A percentile compares a stretch with the other conserved stretches of the same genome.
Conservation (phyloP, 2,113 vertebrate species). For the Lucifuga dentata region DNA sequence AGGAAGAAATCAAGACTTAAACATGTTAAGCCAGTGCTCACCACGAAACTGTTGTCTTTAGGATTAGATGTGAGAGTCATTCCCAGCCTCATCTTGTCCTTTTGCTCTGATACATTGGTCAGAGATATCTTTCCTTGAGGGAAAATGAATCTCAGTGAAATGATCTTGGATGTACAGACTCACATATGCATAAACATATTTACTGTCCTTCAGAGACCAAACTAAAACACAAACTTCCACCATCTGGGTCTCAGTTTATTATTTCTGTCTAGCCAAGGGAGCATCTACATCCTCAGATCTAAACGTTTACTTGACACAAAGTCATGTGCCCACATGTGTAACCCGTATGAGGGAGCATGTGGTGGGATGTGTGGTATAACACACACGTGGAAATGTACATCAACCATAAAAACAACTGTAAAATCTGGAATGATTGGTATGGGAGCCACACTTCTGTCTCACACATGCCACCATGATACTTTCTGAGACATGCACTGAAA, state of each 20-base stretch:
- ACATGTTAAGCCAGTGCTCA: constrained; percentile 73
- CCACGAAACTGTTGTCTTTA: constrained; percentile 96
- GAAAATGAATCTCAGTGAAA: constrained; percentile 60
- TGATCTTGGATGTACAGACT: constrained; percentile 24
- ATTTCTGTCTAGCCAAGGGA: constrained; percentile 62
- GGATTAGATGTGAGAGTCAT: constrained; percentile 94
- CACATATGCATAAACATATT: constrained; percentile 24
- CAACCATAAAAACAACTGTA: constrained; percentile 50
- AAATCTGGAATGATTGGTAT: constrained; percentile 67
- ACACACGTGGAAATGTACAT: constrained; percentile 74
- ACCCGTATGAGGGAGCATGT: constrained; percentile 46
- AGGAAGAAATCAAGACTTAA: neutral
- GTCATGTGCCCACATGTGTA: constrained; percentile 53
- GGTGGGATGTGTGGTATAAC: constrained; percentile 49
- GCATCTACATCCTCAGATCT: constrained; percentile 50
- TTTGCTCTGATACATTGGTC: constrained; percentile 95
- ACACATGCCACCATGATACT: constrained; percentile 53
- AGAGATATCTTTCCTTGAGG: constrained; percentile 93
- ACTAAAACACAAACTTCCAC: constrained; percentile 25
- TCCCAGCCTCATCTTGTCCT: constrained; percentile 98
- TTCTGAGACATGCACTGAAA: constrained; percentile 21
- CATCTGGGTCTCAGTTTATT: constrained; percentile 68
- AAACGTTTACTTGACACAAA: constrained; percentile 53
- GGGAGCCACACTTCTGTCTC: constrained; percentile 49
- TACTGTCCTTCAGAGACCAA: constrained; percentile 38